These are phyloP conservation scores for Pachyuromys duprasi DNA, from an alignment of 2,797 vertebrate genomes.

Conservation along the genomic window DNA sequence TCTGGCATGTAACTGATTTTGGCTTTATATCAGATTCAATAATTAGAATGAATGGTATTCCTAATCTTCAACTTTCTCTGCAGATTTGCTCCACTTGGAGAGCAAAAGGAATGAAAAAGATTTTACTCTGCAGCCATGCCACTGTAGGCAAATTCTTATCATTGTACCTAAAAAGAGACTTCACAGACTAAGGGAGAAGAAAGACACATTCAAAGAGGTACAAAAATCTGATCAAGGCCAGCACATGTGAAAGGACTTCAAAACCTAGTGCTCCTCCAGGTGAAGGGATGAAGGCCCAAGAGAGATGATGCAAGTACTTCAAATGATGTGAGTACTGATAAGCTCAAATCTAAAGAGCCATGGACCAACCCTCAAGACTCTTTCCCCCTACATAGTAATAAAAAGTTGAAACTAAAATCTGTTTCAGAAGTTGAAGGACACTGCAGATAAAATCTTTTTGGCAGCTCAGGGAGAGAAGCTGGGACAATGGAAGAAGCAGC, in stretches of 20 bases:
- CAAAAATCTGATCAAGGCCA: not conserved
- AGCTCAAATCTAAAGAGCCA: not conserved
- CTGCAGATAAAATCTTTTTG: no score
- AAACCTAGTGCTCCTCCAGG: not conserved
- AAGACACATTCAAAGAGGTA: not conserved
- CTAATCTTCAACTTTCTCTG: not conserved
- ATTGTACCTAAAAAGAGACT: not conserved
- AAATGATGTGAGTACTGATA: no score
- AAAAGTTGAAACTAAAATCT: not conserved
- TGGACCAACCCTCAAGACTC: not conserved
- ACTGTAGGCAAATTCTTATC: not conserved
- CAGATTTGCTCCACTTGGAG: not conserved
- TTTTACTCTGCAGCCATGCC: not conserved
- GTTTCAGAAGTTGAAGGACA: not conserved
- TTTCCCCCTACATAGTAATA: fast-evolving
- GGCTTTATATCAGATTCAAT: not conserved
- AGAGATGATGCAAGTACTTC: fast-evolving
- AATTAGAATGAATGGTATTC: not conserved
- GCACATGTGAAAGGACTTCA: not conserved
- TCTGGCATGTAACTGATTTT: not conserved
- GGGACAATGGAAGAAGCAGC: not conserved
- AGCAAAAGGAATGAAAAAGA: not conserved
- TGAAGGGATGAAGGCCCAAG: not conserved
- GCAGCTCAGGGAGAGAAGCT: not conserved
- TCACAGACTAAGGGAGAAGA: not conserved